Conservation (phyloP, 2,888 invertebrate genomes). For the Lumbricus terrestris region DNA sequence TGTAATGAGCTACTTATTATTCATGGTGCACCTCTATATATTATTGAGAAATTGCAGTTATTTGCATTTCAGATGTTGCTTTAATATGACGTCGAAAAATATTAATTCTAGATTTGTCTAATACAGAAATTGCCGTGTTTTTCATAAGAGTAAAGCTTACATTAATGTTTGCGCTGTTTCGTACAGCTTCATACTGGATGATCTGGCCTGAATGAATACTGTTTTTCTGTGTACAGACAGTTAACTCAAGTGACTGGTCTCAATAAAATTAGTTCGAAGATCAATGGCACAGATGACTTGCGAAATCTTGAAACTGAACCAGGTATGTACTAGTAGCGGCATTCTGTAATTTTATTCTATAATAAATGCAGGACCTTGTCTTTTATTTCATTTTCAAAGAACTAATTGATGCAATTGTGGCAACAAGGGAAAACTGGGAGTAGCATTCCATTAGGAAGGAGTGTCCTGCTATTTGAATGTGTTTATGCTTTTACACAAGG, state of each 20-base stretch:
- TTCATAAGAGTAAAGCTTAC: background rate
- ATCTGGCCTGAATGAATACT: background rate
- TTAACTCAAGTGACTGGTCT: slow-evolving; percentile 68
- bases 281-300: slow-evolving; percentile 41
- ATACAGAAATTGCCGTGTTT: background rate
- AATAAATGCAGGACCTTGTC: background rate
- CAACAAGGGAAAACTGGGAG: too few species aligned
- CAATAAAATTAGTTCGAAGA: slow-evolving; percentile 62
- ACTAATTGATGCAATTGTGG: too few species aligned
- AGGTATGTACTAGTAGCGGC: slow-evolving; percentile 44
- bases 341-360: background rate
- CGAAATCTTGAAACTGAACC: slow-evolving; percentile 55
- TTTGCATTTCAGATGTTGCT: background rate
- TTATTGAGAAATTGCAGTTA: background rate
- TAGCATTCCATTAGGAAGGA: too few species aligned
- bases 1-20: too few species aligned
- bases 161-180: background rate
- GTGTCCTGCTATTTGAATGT: too few species aligned
- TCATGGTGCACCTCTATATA: too few species aligned
- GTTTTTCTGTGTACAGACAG: slow-evolving; percentile 64
- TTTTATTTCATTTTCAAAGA: background rate
- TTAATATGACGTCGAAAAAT: background rate
- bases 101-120: background rate
- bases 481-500: too few species aligned
- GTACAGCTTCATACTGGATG: background rate